Base-by-base conservation (phyloP, 2,888 invertebrate species). In the Leptopterna dolabrata region DNA sequence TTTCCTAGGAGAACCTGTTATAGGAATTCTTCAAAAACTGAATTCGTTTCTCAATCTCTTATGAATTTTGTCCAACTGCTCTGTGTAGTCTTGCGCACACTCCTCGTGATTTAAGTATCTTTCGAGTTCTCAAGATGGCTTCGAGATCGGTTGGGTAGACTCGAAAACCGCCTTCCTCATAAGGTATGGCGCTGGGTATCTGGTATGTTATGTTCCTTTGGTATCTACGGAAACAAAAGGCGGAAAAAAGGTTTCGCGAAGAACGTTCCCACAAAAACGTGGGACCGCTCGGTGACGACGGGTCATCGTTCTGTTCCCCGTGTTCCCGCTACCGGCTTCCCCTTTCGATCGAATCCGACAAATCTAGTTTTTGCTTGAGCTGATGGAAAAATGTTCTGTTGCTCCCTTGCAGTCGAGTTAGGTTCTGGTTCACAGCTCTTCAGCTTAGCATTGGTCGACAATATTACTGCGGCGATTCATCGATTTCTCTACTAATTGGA, bases 181-280 rank as follows among this genome's bases (percentile, higher is more conserved):
- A 16, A 16, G 51, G n/a, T n/a, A 36, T 36, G 4, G n/a, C 14
- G 51, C n/a, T 51, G 13, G n/a, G n/a, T 51, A 51, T 51, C 51
- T 16, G n/a, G n/a, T 51, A 51, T 51, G 51, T 51, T 51, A 51
- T 63, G 63, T 24, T 27, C 0, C 6, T 0, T 63, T 6, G 19
- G 63, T 27, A 27, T 24, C 63, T 24, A 27, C 63, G 27, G 51
- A 63, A 63, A 24, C 27, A 63, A 63, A 63, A 24, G 24, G 51
- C 51, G 51, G 51, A 51, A 51, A 51, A 47, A 51, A 51, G 24
- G 63, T 63, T 63, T 63, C 63, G 63, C 63, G 63, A 63, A 63
- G 63, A 78, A 78, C 16, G 45, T 78, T 78, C 78, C 45, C 78
- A 78, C 45, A 78, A 78, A 73, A 78, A 45, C 78, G 78, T 78